A percentile compares a stretch with the other conserved stretches of the same genome.
phyloP scores from a whole-genome alignment of 2,113 vertebrate species.

The Varanus komodoensis region DNA sequence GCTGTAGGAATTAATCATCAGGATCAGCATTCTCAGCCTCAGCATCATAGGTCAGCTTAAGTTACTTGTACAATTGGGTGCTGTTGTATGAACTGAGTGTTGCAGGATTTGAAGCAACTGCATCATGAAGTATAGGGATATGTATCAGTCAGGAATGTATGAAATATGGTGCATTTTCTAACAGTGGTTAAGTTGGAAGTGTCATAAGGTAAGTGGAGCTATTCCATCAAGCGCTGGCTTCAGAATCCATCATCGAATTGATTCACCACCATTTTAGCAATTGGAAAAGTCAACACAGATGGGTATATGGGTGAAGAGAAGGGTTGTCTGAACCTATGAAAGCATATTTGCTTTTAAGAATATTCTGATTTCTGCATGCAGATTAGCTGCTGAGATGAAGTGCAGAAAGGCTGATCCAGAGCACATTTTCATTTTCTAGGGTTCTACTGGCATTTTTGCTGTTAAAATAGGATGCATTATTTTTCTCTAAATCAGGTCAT shows the following conservation, averaged over 20 bases:
- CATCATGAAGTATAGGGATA: not conserved
- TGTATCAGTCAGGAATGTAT: not conserved
- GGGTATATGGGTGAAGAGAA: no score
- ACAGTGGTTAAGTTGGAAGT: not conserved
- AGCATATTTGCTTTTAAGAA: not conserved
- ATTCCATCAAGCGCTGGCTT: not conserved
- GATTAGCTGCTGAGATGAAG: not conserved
- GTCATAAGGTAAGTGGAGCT: not conserved
- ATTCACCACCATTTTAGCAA: not conserved
- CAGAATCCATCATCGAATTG: not conserved
- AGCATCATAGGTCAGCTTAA: not conserved
- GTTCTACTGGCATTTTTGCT: not conserved
- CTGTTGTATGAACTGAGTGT: not conserved
- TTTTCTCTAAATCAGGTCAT: slow-evolving; percentile 44
- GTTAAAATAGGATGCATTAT: slow-evolving; percentile 14
- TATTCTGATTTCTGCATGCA: not conserved
- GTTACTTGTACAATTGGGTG: not conserved
- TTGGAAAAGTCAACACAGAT: not conserved
- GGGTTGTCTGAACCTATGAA: not conserved
- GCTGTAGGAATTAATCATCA: no score
- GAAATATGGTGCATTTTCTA: not conserved
- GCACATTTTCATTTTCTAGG: not conserved
- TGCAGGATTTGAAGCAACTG: not conserved
- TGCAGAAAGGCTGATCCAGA: not conserved
- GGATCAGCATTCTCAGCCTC: no score